Conservation (phyloP, 1,140 invertebrate species). For the Monomorium pharaonis region DNA sequence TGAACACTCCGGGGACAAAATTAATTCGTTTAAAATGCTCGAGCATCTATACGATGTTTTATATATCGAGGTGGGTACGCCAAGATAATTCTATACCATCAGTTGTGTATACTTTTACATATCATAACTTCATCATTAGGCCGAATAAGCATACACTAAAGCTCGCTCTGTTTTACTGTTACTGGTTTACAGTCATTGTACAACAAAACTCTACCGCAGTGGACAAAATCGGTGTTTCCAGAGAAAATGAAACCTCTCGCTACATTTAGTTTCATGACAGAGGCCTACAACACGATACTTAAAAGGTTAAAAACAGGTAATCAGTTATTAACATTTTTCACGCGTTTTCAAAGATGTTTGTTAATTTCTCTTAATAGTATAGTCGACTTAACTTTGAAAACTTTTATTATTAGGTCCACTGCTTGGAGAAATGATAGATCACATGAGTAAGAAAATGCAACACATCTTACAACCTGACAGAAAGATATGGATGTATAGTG, state of each 20-base stretch:
- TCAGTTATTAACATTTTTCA: slow-evolving; percentile 4
- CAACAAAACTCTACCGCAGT: slow-evolving; percentile 90
- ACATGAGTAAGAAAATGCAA: slow-evolving; percentile 85
- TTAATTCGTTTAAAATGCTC: slow-evolving; percentile 85
- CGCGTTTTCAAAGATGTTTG: background rate
- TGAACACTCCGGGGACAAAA: slow-evolving; percentile 86
- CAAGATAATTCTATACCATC: background rate
- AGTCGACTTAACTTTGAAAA: slow-evolving; percentile 49
- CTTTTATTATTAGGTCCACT: slow-evolving; percentile 87
- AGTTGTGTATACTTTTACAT: background rate
- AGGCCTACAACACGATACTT: slow-evolving; percentile 84
- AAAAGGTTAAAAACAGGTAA: slow-evolving; percentile 85
- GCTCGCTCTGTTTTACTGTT: slow-evolving; percentile 50
- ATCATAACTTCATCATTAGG: background rate
- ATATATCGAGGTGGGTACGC: slow-evolving; percentile 89
- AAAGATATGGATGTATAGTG: slow-evolving; percentile 91
- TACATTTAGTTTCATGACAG: slow-evolving; percentile 85
- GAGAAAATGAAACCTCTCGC: slow-evolving; percentile 85
- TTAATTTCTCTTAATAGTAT: background rate
- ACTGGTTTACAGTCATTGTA: slow-evolving; percentile 87
- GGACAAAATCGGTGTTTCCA: slow-evolving; percentile 88
- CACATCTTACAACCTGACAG: slow-evolving; percentile 83
- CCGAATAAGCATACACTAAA: background rate
- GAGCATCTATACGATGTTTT: slow-evolving; percentile 89
- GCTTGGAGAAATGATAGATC: slow-evolving; percentile 88